Evolutionary conservation across 92 coral and sea anemone genomes (phyloP).

Genomic region (Palythoa grandiflora): DNA sequence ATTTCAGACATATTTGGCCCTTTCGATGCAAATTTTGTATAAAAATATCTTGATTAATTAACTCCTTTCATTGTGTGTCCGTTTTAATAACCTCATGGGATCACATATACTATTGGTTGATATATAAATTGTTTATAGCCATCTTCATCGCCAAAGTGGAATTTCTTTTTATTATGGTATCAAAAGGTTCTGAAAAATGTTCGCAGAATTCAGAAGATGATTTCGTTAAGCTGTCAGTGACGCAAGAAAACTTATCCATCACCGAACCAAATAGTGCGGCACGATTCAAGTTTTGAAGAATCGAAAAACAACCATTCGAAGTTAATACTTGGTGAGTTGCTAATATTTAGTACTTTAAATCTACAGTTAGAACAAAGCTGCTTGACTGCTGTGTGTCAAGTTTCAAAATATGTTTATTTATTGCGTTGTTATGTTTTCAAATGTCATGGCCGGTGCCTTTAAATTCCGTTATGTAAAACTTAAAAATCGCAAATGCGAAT

Average conservation of each 20-base stretch:
- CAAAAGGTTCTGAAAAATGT: not conserved
- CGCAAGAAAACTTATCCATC: not conserved
- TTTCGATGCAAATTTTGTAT: too few species aligned
- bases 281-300: not conserved
- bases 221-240: not conserved
- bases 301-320: not conserved
- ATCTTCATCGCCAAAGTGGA: constrained; percentile 1
- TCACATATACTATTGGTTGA: too few species aligned
- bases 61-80: too few species aligned
- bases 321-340: constrained; percentile 1
- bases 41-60: too few species aligned
- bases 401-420: too few species aligned
- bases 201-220: constrained; percentile 1
- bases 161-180: not conserved
- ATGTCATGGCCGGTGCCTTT: too few species aligned
- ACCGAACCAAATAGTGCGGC: not conserved
- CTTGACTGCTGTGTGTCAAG: not conserved
- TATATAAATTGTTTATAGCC: not conserved
- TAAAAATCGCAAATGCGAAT: too few species aligned
- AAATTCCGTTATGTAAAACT: too few species aligned
- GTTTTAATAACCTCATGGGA: too few species aligned
- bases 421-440: too few species aligned
- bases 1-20: too few species aligned
- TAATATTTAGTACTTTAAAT: not conserved
- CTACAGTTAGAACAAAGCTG: not conserved